Evolutionary conservation across 1,140 invertebrate genomes (phyloP), one percentile per base, ranked within the genome.

Genomic region (Micrasema minimum): DNA sequence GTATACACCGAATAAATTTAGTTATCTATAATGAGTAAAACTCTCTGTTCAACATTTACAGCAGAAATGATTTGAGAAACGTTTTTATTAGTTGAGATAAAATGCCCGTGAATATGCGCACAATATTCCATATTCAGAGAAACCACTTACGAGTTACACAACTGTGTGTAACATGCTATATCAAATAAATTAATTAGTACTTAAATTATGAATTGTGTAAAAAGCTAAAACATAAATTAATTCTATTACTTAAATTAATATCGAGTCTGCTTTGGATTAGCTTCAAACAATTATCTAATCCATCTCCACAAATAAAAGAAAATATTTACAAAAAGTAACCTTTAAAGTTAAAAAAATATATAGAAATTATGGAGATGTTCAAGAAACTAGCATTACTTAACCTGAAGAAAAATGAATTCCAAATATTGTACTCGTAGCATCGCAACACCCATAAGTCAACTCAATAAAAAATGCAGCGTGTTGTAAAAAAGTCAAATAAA

Each of bases 181-280:
- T 48, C 38, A 61, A 61, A 41, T 16, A 16, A 38, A 64, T 46
- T 46, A 64, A 46, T 12, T 14, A 64, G 31, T 46, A 20, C 59
- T 64, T 64, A 64, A 64, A 64, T 48, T 41, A 64, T 31, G n/a
- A 46, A 46, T 46, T 18, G 31, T 16, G 38, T 61, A 5, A 41
- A 41, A 41, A 41, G 41, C 20, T 61, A 61, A 61, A 64, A 64
- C 22, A 31, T 64, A 45, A 64, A 64, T 64, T 46, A 64, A 64
- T 64, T 46, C 43, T 2, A 46, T 45, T 16, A 55, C 43, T 45
- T 64, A 64, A 31, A 31, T 31, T 22, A 64, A 46, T 50, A 53
- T 14, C 23, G n/a, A 57, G 55, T 14, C 50, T 55, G 66, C 66
- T 67, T 67, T 67, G 66, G 66, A 57, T 67, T 26, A 26, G 50